These are phyloP conservation scores for Thereva nobilitata DNA, from an alignment of 2,888 invertebrate genomes.

Conservation along the genomic window DNA sequence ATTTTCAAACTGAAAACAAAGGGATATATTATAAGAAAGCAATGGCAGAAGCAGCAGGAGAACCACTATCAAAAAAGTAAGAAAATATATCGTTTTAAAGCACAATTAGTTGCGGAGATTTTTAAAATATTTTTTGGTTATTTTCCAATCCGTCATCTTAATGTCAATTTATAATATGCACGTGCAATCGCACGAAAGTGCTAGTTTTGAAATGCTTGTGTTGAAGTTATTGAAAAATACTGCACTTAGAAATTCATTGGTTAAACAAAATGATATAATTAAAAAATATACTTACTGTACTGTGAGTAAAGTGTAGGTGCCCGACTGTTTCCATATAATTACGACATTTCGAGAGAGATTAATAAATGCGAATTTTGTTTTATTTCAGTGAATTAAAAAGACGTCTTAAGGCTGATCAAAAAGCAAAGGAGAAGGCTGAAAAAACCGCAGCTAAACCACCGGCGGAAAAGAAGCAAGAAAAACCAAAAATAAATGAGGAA, in stretches of 20 bases:
- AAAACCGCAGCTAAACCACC: conserved; percentile 59
- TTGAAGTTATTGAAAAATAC: background rate
- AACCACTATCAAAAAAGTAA: conserved; percentile 26
- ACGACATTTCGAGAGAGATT: conserved; percentile 11
- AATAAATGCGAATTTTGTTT: conserved; percentile 35
- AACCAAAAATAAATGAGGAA: conserved; percentile 64
- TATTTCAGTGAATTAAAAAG: conserved; percentile 88
- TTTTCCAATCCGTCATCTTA: background rate
- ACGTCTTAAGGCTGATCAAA: conserved; percentile 88
- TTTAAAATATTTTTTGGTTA: conserved; percentile 1
- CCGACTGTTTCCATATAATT: conserved; percentile 19
- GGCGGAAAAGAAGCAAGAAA: conserved; percentile 47
- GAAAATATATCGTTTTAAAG: background rate
- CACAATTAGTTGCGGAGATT: background rate
- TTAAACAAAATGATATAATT: conserved; percentile 7
- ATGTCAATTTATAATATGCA: conserved; percentile 11
- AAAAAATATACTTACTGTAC: background rate
- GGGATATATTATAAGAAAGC: background rate
- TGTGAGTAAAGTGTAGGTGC: conserved; percentile 24
- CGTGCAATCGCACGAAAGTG: background rate
- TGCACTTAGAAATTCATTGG: conserved; percentile 4
- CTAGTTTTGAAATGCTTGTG: conserved; percentile 22
- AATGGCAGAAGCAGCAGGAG: conserved; percentile 21
- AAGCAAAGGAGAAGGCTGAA: conserved; percentile 90
- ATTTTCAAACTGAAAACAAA: no score